A percentile compares a stretch with the other conserved stretches of the same genome.
Conservation (phyloP, 2,113 vertebrate species). For the Nothobranchius furzeri region DNA sequence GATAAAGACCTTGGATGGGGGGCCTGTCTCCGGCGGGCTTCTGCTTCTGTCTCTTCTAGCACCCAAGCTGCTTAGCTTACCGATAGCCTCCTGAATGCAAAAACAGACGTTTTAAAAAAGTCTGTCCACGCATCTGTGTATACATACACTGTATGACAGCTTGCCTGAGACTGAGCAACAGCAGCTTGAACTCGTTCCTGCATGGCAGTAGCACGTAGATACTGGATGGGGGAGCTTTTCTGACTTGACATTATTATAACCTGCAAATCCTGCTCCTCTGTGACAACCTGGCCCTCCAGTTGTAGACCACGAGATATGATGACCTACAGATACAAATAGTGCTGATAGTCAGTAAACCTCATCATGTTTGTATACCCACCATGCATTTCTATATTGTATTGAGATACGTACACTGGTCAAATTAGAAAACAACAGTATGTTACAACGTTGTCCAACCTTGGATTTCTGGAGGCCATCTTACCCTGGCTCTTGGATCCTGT, state of each 20-base stretch:
- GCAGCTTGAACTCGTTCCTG: slow-evolving; percentile 81
- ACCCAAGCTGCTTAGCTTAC: slow-evolving; percentile 80
- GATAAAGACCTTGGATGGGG: slow-evolving; percentile 72
- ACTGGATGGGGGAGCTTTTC: slow-evolving; percentile 79
- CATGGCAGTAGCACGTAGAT: slow-evolving; percentile 74
- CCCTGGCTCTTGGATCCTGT: slow-evolving; percentile 72
- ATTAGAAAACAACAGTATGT: no score
- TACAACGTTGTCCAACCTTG: no score
- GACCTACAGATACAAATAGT: slow-evolving; percentile 69
- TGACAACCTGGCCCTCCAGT: slow-evolving; percentile 84
- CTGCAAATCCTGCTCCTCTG: slow-evolving; percentile 84
- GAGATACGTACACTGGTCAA: no score
- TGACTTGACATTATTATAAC: slow-evolving; percentile 74
- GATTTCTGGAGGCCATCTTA: slow-evolving; percentile 22
- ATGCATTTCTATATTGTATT: no score
- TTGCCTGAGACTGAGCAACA: slow-evolving; percentile 84
- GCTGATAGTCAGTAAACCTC: background rate
- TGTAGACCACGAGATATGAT: slow-evolving; percentile 84
- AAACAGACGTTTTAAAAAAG: slow-evolving; percentile 12
- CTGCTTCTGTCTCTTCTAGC: slow-evolving; percentile 72
- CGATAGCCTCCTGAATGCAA: slow-evolving; percentile 72
- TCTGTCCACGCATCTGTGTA: background rate
- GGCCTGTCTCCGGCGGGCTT: slow-evolving; percentile 68
- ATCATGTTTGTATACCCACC: no score
- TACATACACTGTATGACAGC: background rate